Evolutionary conservation across 2,113 vertebrate genomes (phyloP).

Genomic region (Atherinomorus stipes): DNA sequence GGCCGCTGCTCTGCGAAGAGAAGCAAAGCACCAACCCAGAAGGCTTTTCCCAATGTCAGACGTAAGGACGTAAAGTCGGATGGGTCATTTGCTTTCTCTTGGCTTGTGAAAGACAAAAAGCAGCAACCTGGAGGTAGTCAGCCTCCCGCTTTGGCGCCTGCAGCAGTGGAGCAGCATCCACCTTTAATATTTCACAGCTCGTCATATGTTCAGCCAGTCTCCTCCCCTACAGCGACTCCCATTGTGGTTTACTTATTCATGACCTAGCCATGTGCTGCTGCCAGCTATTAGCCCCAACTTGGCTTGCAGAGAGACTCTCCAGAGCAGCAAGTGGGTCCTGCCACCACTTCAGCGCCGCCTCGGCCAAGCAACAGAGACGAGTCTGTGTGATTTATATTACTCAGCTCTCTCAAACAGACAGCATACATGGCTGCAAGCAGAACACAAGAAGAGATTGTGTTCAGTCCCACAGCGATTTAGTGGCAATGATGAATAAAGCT

Average conservation of each 20-base stretch:
- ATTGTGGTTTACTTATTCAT: slow-evolving; percentile 69
- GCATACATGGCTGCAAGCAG: slow-evolving; percentile 14
- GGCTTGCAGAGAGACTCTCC: slow-evolving; percentile 31
- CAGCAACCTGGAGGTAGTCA: slow-evolving; percentile 23
- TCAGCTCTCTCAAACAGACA: slow-evolving; percentile 31
- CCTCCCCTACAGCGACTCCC: slow-evolving; percentile 67
- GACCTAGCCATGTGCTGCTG: slow-evolving; percentile 30
- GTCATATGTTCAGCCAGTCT: slow-evolving; percentile 74
- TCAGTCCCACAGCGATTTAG: slow-evolving; percentile 43
- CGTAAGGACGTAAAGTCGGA: slow-evolving; percentile 6
- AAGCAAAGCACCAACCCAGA: slow-evolving; percentile 14
- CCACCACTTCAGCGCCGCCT: slow-evolving; percentile 20
- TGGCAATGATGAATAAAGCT: slow-evolving; percentile 52
- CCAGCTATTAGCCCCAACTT: slow-evolving; percentile 52
- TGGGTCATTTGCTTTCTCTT: not conserved
- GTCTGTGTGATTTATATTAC: slow-evolving; percentile 43
- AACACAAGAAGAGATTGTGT: slow-evolving; percentile 31
- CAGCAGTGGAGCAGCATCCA: slow-evolving; percentile 63
- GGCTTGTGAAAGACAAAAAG: slow-evolving; percentile 15
- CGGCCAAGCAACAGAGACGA: slow-evolving; percentile 14
- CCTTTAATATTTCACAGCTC: slow-evolving; percentile 78
- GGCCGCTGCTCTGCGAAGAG: slow-evolving; percentile 11
- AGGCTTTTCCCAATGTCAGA: slow-evolving; percentile 11
- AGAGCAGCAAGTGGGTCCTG: slow-evolving; percentile 39
- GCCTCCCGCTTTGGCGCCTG: slow-evolving; percentile 46